These are phyloP conservation scores for Corynorhinus townsendii DNA, from an alignment of 2,113 vertebrate species.

Conservation along the genomic window DNA sequence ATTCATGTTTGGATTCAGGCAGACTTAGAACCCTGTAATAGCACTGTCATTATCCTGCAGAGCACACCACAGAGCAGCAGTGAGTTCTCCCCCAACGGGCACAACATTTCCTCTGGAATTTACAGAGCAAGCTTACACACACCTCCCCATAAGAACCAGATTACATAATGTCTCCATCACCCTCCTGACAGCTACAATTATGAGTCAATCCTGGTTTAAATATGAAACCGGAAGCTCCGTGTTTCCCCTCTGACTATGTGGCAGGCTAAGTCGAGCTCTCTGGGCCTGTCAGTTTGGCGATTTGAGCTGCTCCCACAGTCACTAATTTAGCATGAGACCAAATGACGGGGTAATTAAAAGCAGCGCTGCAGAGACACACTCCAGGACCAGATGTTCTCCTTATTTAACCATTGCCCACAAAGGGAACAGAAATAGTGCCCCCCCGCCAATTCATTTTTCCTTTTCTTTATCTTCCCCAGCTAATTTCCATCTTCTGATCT, in stretches of 20 bases:
- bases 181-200: slow-evolving; percentile 76
- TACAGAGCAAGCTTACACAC: slow-evolving; percentile 74
- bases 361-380: slow-evolving; percentile 69
- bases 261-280: slow-evolving; percentile 62
- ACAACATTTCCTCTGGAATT: slow-evolving; percentile 72
- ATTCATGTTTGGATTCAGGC: slow-evolving; percentile 66
- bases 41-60: slow-evolving; percentile 51
- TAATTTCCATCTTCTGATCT: slow-evolving; percentile 76
- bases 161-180: slow-evolving; percentile 78
- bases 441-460: slow-evolving; percentile 1
- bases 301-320: slow-evolving; percentile 75
- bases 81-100: slow-evolving; percentile 55
- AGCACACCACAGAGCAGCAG: slow-evolving; percentile 57
- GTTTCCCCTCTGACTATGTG: slow-evolving; percentile 66
- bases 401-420: slow-evolving; percentile 72
- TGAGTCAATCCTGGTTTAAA: slow-evolving; percentile 79
- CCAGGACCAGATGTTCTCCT: slow-evolving; percentile 79
- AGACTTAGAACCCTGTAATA: slow-evolving; percentile 40
- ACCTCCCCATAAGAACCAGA: slow-evolving; percentile 64
- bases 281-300: slow-evolving; percentile 64
- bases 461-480: slow-evolving; percentile 65
- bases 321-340: slow-evolving; percentile 78
- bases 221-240: slow-evolving; percentile 65
- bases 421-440: slow-evolving; percentile 65
- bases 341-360: slow-evolving; percentile 81